Conservation (phyloP, 2,113 vertebrate genomes). For the Recurvirostra avosetta region DNA sequence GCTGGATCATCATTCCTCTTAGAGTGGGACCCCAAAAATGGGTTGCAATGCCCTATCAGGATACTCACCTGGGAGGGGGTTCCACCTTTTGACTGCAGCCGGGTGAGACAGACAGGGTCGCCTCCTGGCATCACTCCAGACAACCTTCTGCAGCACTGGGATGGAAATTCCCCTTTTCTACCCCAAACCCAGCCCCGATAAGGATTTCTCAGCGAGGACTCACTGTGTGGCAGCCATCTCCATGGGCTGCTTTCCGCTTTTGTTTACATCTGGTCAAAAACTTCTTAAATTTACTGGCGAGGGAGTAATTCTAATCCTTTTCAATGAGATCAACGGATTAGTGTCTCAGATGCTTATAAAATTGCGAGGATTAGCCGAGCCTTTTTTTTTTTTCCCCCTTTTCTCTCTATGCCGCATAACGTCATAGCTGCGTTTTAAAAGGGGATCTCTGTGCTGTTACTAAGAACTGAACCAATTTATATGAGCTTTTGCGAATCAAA, state of each 20-base stretch:
- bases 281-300: conserved; percentile 25
- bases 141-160: neutral
- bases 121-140: neutral
- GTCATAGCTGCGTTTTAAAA: neutral
- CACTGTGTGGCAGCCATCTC: neutral
- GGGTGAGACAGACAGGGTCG: neutral
- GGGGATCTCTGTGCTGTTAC: neutral
- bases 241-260: neutral
- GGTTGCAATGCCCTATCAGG: accelerated
- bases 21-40: neutral
- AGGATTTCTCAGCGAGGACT: neutral
- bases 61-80: neutral
- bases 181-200: neutral
- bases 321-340: conserved; percentile 66
- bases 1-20: neutral
- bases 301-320: conserved; percentile 57
- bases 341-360: conserved; percentile 64
- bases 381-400: neutral
- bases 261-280: conserved; percentile 29
- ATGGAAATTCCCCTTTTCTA: neutral
- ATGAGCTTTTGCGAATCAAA: neutral
- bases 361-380: conserved; percentile 44
- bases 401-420: neutral
- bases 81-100: neutral
- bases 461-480: neutral